Conservation (phyloP, 2,888 invertebrate species). For the Crematogaster levior region DNA sequence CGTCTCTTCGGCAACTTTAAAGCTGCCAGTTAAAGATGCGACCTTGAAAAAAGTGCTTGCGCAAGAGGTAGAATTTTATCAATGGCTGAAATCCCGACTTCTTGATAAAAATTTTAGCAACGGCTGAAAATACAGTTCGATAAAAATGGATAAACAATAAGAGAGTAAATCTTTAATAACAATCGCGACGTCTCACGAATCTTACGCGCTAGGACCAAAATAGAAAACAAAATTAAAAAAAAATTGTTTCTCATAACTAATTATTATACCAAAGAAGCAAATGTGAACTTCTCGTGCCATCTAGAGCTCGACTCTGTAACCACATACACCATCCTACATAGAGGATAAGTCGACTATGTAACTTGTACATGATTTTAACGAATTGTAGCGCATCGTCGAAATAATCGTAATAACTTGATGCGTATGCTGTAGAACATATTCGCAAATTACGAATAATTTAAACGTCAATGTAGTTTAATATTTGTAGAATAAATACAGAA, state of each 20-base stretch:
- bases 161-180: background rate
- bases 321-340: background rate
- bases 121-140: constrained; percentile 63
- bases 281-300: constrained; percentile 27
- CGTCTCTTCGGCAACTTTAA: constrained; percentile 48
- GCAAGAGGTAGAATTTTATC: constrained; percentile 88
- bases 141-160: background rate
- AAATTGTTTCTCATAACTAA: background rate
- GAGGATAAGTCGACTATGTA: background rate
- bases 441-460: constrained; percentile 16
- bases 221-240: background rate
- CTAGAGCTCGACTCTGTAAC: constrained; percentile 1
- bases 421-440: background rate
- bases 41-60: constrained; percentile 82
- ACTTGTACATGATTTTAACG: background rate
- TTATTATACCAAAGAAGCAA: constrained; percentile 12
- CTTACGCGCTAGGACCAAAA: background rate
- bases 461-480: constrained; percentile 64
- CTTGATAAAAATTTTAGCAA: constrained; percentile 78
- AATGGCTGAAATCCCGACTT: constrained; percentile 87
- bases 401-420: background rate
- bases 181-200: background rate
- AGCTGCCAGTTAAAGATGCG: constrained; percentile 67
- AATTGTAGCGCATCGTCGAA: background rate
- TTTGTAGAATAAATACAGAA: constrained; percentile 75